Evolutionary conservation across 2,113 vertebrate species (phyloP).

Genomic region (Calyptomena viridis): DNA sequence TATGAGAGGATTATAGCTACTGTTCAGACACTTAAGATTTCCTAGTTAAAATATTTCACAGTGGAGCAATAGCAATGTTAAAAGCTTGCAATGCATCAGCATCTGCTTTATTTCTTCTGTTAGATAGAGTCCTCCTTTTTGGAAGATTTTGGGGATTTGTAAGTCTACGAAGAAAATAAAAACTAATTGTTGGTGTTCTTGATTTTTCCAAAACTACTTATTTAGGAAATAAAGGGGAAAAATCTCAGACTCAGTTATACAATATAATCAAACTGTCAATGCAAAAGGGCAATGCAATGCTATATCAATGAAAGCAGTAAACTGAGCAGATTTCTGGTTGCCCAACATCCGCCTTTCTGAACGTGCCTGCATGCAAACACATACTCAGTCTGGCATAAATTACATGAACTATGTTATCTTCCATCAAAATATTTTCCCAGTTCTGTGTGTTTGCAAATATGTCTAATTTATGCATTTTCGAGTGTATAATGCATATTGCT

Average conservation of each 20-base stretch:
- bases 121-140: not conserved
- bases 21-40: not conserved
- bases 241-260: not conserved
- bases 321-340: not conserved
- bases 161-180: not conserved
- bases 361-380: not conserved
- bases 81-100: not conserved
- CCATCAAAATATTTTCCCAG: not conserved
- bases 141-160: not conserved
- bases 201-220: not conserved
- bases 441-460: not conserved
- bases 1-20: constrained; percentile 8
- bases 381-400: not conserved
- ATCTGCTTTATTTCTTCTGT: not conserved
- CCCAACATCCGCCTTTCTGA: not conserved
- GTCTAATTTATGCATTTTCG: not conserved
- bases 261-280: not conserved
- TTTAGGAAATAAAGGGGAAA: not conserved
- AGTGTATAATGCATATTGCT: not conserved
- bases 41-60: not conserved
- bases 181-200: not conserved
- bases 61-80: not conserved
- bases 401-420: not conserved
- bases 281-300: not conserved
- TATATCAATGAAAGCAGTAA: not conserved